phyloP scores from a whole-genome alignment of 1,140 invertebrate genomes.

The Aphaenogaster floridana region DNA sequence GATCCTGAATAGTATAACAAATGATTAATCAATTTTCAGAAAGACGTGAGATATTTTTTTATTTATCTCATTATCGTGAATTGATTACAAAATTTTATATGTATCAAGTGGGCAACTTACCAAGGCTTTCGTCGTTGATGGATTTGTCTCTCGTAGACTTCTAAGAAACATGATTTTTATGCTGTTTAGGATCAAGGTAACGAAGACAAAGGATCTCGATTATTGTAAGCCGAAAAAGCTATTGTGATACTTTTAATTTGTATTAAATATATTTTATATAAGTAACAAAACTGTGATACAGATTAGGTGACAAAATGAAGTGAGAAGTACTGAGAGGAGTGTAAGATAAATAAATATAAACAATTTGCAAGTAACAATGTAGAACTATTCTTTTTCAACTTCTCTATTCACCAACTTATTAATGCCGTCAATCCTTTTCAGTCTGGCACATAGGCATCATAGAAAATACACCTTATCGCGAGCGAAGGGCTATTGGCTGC shows the following conservation, averaged over 20 bases:
- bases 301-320: conserved; percentile 58
- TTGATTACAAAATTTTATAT: conserved; percentile 16
- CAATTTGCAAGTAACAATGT: conserved; percentile 52
- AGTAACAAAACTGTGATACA: conserved; percentile 64
- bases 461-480: conserved; percentile 31
- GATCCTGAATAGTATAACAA: conserved; percentile 19
- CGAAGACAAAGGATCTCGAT: conserved; percentile 9
- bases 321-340: conserved; percentile 16
- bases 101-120: neutral
- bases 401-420: conserved; percentile 77
- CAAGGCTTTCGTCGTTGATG: neutral
- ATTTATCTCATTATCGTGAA: neutral
- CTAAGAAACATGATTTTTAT: neutral
- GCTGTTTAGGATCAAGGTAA: conserved; percentile 38
- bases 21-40: neutral
- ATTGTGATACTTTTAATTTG: conserved; percentile 59
- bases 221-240: neutral
- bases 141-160: neutral
- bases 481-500: neutral
- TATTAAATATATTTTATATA: conserved; percentile 64
- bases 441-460: conserved; percentile 45
- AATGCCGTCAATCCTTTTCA: conserved; percentile 83
- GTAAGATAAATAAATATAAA: conserved; percentile 72
- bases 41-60: neutral
- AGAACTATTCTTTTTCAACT: conserved; percentile 61